Conservation (phyloP, 2,888 invertebrate genomes). For the Cantharis rustica region DNA sequence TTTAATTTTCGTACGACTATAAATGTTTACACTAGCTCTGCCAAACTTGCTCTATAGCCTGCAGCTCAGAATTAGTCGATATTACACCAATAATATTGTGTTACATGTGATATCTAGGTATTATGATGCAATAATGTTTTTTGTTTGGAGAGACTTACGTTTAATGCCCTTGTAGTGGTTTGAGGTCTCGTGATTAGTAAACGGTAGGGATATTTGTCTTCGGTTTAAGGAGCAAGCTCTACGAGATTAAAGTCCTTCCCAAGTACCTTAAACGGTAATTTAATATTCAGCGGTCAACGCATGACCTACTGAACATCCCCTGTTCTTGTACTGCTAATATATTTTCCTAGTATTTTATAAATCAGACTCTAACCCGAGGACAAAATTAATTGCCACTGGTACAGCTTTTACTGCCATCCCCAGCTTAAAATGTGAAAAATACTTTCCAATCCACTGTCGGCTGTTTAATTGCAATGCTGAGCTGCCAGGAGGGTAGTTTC, state of each 20-base stretch:
- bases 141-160: not conserved
- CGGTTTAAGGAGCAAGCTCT: not conserved
- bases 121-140: too few relatives aligned
- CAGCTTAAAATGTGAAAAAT: not conserved
- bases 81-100: too few relatives aligned
- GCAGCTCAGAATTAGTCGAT: too few relatives aligned
- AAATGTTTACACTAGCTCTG: too few relatives aligned
- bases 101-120: too few relatives aligned
- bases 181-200: not conserved
- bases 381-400: not conserved
- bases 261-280: not conserved
- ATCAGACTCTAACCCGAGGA: not conserved
- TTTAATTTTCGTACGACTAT: too few relatives aligned
- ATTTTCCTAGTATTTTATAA: not conserved
- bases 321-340: not conserved
- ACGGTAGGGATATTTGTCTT: not conserved
- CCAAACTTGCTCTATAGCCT: too few relatives aligned
- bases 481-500: not conserved
- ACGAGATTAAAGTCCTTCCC: not conserved
- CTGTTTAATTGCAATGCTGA: not conserved
- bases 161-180: not conserved
- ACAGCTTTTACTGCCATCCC: not conserved
- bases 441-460: not conserved
- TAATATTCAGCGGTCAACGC: not conserved
- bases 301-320: not conserved